These are phyloP conservation scores for Pterobdella sp. DNA, from an alignment of 2,888 invertebrate genomes.

Conservation along the genomic window DNA sequence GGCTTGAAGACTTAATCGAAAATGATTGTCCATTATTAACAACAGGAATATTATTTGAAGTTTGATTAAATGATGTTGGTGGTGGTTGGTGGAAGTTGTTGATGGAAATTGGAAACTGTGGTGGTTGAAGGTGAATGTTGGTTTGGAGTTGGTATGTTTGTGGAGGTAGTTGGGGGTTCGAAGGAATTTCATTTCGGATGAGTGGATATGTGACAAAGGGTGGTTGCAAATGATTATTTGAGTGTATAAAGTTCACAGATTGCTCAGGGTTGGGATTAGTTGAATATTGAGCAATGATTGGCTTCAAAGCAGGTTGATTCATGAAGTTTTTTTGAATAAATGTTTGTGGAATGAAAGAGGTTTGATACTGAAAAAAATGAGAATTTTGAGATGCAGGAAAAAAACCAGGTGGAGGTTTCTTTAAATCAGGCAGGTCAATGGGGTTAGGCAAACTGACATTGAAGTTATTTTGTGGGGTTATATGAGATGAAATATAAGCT, in stretches of 20 bases:
- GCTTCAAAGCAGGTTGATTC: neutral
- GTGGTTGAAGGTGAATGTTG: neutral
- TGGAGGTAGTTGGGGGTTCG: neutral
- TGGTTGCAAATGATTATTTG: neutral
- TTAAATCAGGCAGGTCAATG: neutral
- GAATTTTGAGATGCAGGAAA: neutral
- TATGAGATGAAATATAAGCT: neutral
- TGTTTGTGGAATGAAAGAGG: neutral
- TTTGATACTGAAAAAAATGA: neutral
- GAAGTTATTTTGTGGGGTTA: neutral
- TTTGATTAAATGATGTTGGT: neutral
- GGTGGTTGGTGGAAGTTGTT: neutral
- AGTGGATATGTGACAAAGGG: neutral
- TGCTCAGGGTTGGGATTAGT: neutral
- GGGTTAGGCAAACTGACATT: neutral
- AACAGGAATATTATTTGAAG: too few species aligned
- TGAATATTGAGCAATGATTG: neutral
- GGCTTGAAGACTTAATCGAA: too few species aligned
- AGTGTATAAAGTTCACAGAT: neutral
- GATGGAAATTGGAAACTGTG: neutral
- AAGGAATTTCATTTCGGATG: neutral
- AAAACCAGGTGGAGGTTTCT: constrained; percentile 5
- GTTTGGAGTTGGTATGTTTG: neutral
- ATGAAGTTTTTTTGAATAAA: neutral
- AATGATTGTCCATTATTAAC: too few species aligned